These are phyloP conservation scores for Acrobasis suavella DNA, from an alignment of 2,888 invertebrate genomes.

Conservation along the genomic window DNA sequence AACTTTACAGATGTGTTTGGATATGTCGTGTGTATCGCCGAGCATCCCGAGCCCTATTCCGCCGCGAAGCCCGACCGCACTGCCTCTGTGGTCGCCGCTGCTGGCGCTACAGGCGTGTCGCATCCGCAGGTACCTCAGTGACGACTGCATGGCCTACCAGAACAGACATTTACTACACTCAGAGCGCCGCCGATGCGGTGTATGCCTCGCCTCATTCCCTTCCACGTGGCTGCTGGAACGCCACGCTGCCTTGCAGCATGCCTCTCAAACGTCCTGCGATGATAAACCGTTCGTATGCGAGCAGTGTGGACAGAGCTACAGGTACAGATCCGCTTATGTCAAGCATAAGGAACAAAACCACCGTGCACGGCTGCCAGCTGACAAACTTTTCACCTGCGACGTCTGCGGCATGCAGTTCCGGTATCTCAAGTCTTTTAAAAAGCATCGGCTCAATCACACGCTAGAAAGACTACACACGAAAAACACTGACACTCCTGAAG, in stretches of 20 bases:
- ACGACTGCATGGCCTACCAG: constrained; percentile 76
- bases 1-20: constrained; percentile 68
- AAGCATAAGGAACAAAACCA: constrained; percentile 94
- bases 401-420: constrained; percentile 96
- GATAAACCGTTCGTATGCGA: constrained; percentile 96
- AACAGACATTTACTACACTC: constrained; percentile 62
- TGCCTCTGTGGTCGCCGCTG: constrained; percentile 75
- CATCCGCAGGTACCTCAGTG: constrained; percentile 75
- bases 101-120: constrained; percentile 75
- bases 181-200: constrained; percentile 86
- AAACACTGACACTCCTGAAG: constrained; percentile 74
- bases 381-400: constrained; percentile 94
- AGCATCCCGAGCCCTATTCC: constrained; percentile 60
- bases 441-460: constrained; percentile 93
- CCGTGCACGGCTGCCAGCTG: constrained; percentile 92
- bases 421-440: constrained; percentile 94
- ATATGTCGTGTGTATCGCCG: constrained; percentile 65
- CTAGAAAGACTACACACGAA: constrained; percentile 91
- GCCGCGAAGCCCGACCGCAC: constrained; percentile 60
- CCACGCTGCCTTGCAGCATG: constrained; percentile 92
- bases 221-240: constrained; percentile 94
- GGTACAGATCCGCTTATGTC: constrained; percentile 89
- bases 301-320: constrained; percentile 95
- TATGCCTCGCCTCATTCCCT: constrained; percentile 93
- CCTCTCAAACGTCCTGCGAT: constrained; percentile 84